Base-by-base conservation (phyloP, 2,797 vertebrate species). In the Synanceia verrucosa region DNA sequence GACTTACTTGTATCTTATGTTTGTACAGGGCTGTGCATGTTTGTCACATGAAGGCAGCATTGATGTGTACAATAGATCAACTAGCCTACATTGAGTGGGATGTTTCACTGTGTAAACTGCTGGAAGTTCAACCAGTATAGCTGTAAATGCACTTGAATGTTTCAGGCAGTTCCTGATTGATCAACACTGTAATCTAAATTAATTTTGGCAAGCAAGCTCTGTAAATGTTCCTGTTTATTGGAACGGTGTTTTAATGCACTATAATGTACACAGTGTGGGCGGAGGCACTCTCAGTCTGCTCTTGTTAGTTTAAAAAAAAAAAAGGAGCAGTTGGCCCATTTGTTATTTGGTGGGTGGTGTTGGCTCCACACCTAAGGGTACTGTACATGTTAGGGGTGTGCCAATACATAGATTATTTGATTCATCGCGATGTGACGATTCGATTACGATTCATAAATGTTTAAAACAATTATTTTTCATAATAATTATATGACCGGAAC, bases 271-370 rank as follows among this genome's bases (percentile, higher is more conserved):
- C 9, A 13, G 10, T 8, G 23, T 24, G 10, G 18, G 48, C 14
- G n/a, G 26, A 65, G 31, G 34, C 13, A 9, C 34, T 29, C 4
- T 9, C 44, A 12, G 41, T 34, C 61, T 26, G 24, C 24, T 26
- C 44, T 46, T 59, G 47, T 65, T 60, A 33, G 41, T 53, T 10
- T 65, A 8, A 53, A 36, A 57, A 31, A 52, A 48, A 47, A 33
- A 52, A 58, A 60, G 31, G 64, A 78, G 31, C 31, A 58, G 13
- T 50, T 50, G 36, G 19, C 9, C 16, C 29, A 7, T 7, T 29
- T 39, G 65, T 43, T 56, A 10, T 61, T 11, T 29, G 23, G 43
- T 36, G 51, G 44, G 34, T 33, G 62, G 28, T 52, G 52, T 51
- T 65, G 51, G 26, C 28, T 60, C 9, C 41, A 26, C 24, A 46